Evolutionary conservation across 2,797 vertebrate genomes (phyloP).

Genomic region (Menidia menidia): DNA sequence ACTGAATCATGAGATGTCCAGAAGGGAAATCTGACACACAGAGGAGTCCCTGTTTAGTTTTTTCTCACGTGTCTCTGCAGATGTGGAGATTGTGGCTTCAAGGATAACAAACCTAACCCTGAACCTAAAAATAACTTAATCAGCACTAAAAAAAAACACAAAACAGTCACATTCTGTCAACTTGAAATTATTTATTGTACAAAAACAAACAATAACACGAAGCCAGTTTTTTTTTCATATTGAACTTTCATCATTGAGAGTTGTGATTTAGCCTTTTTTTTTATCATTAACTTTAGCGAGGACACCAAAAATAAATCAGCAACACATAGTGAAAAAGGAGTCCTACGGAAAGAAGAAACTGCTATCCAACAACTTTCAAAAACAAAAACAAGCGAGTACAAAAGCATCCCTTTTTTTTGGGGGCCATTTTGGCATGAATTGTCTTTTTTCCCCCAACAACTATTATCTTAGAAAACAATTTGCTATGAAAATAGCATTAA

Average conservation of each 20-base stretch:
- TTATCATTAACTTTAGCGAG: constrained; percentile 45
- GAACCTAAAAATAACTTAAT: no score
- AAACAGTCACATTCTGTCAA: constrained; percentile 19
- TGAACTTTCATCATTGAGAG: constrained; percentile 3
- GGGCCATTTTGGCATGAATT: constrained; percentile 51
- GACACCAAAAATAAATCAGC: constrained; percentile 29
- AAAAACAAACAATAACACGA: constrained; percentile 32
- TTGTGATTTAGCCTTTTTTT: constrained; percentile 22
- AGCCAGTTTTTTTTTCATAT: constrained; percentile 8
- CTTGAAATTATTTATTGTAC: constrained; percentile 51
- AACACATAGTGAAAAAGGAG: constrained; percentile 41
- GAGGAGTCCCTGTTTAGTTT: no score
- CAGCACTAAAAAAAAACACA: neutral
- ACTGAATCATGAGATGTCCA: neutral
- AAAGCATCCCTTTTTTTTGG: constrained; percentile 24
- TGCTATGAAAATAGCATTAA: constrained; percentile 69
- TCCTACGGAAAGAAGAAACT: constrained; percentile 34
- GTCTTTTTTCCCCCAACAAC: constrained; percentile 29
- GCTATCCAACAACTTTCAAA: constrained; percentile 12
- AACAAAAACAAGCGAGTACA: constrained; percentile 18
- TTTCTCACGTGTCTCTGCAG: no score
- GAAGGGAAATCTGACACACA: neutral
- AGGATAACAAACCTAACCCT: no score
- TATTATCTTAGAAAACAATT: constrained; percentile 62
- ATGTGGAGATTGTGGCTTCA: no score